Percentiles rank a stretch among this genome's conserved stretches.
phyloP scores from a whole-genome alignment of 2,888 invertebrate genomes.

The Himalopsyche tibetana region DNA sequence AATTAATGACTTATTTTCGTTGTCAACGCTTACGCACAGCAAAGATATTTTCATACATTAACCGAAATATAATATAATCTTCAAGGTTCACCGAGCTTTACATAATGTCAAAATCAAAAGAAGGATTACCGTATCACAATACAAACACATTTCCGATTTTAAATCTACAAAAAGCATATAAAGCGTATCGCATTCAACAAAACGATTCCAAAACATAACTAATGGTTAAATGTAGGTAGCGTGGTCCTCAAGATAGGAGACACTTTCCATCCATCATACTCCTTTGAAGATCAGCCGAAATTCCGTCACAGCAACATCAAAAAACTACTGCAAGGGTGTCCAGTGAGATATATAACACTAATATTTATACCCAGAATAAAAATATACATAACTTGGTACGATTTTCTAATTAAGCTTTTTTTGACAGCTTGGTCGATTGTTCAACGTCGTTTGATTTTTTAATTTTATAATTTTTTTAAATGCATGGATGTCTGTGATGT shows the following conservation, averaged over 20 bases:
- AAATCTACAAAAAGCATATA: not conserved
- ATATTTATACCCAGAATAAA: no score
- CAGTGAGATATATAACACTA: no score
- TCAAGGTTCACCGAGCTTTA: constrained; percentile 37
- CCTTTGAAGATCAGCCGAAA: constrained; percentile 22
- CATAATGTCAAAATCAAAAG: not conserved
- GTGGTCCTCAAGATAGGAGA: not conserved
- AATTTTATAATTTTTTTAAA: no score
- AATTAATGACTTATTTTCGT: no score
- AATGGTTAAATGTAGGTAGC: constrained; percentile 3
- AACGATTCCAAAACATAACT: constrained; percentile 1
- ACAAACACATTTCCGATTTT: not conserved
- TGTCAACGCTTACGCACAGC: no score
- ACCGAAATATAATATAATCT: constrained; percentile 46
- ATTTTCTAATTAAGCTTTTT: no score
- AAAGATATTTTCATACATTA: not conserved
- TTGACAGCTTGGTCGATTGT: no score
- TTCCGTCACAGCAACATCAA: not conserved
- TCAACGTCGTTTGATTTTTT: no score
- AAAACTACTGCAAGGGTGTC: no score
- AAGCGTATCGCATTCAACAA: constrained; percentile 4
- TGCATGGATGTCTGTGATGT: no score
- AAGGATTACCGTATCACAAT: constrained; percentile 4
- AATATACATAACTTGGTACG: no score
- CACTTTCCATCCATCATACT: constrained; percentile 8